phyloP scores from a whole-genome alignment of 2,113 vertebrate genomes.

The Urocolius indicus region DNA sequence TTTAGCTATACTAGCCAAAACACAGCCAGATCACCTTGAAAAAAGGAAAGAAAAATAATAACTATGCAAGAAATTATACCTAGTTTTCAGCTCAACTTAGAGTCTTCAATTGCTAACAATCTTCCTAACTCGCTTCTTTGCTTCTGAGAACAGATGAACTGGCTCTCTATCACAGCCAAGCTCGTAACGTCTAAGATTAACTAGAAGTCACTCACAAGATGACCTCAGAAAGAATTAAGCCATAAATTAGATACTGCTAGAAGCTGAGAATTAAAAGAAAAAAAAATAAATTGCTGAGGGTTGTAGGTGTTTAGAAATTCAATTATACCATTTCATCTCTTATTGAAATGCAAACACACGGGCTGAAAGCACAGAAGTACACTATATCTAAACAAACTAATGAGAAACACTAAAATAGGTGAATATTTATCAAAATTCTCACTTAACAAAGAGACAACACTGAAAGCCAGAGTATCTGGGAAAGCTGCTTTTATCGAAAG shows the following conservation, averaged over 20 bases:
- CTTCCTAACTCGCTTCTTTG: not conserved
- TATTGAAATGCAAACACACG: not conserved
- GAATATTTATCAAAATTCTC: slow-evolving; percentile 28
- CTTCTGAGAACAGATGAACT: slow-evolving; percentile 3
- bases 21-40: not conserved
- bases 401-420: slow-evolving; percentile 13
- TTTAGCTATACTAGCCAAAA: not conserved
- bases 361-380: not conserved
- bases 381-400: not conserved
- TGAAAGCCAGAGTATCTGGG: not conserved
- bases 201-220: slow-evolving; percentile 2
- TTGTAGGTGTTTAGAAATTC: slow-evolving; percentile 47
- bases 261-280: slow-evolving; percentile 10
- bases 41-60: not conserved
- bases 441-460: not conserved
- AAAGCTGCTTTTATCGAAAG: not conserved
- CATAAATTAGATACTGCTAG: slow-evolving; percentile 39
- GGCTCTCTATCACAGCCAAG: not conserved
- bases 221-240: slow-evolving; percentile 49
- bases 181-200: slow-evolving; percentile 27
- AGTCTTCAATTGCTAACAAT: not conserved
- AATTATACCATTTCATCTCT: not conserved
- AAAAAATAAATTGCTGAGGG: not conserved
- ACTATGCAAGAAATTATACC: not conserved
- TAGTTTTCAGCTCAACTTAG: not conserved